Conservation (phyloP, 2,888 invertebrate genomes). For the Cantharis flavilabris region DNA sequence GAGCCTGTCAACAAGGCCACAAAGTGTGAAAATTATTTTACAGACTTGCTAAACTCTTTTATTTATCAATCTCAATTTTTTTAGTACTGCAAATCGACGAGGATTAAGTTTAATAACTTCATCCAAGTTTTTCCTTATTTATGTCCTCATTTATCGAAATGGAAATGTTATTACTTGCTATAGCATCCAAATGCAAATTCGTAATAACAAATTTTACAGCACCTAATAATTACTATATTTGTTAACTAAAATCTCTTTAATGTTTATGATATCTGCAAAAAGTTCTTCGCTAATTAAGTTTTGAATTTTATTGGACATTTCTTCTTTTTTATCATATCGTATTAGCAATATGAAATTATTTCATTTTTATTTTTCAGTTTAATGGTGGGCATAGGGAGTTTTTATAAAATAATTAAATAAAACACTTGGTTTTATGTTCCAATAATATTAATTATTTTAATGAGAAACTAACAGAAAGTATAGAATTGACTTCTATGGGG, state of each 20-base stretch:
- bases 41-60: constrained; percentile 8
- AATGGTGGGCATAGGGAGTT: not conserved
- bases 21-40: constrained; percentile 30
- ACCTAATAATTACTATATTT: not conserved
- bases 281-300: not conserved
- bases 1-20: constrained; percentile 32
- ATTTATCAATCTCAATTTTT: not conserved
- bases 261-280: not conserved
- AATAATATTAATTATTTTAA: not conserved
- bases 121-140: constrained; percentile 30
- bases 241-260: not conserved
- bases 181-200: not conserved
- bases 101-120: constrained; percentile 30
- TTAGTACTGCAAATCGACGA: not conserved
- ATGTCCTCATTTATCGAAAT: constrained; percentile 28
- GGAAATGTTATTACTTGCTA: constrained; percentile 25
- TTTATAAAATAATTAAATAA: not conserved
- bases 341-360: not conserved
- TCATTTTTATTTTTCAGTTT: not conserved
- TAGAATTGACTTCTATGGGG: not conserved
- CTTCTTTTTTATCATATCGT: not conserved
- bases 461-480: not conserved
- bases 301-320: not conserved
- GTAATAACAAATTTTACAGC: constrained; percentile 2
- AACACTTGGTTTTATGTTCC: not conserved